Percentiles rank a stretch among this genome's conserved stretches.
Evolutionary conservation across 1,140 invertebrate species (phyloP).

Genomic region (Branchinecta lynchi): DNA sequence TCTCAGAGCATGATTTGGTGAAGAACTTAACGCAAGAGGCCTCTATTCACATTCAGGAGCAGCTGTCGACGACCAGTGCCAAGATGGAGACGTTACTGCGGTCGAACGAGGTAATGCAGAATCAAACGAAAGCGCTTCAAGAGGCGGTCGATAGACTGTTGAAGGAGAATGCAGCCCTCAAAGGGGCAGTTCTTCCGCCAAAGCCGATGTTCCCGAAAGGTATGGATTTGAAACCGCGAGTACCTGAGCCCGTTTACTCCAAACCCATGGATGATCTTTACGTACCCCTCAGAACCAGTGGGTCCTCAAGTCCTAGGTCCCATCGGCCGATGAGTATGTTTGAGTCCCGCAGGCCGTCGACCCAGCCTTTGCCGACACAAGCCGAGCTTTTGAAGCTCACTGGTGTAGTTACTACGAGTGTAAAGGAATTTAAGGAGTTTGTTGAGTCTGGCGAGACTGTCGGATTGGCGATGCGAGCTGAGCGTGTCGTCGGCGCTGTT

Average conservation of each 20-base stretch:
- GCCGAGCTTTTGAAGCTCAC: neutral
- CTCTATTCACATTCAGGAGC: slow-evolving; percentile 40
- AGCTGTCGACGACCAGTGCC: slow-evolving; percentile 37
- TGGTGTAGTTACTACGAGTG: neutral
- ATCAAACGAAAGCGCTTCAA: slow-evolving; percentile 29
- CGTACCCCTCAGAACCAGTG: neutral
- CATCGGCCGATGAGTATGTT: slow-evolving; percentile 27
- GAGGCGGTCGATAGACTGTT: slow-evolving; percentile 26
- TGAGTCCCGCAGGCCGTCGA: slow-evolving; percentile 21
- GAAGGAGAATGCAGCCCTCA: slow-evolving; percentile 50
- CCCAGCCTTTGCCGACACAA: neutral
- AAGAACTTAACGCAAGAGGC: slow-evolving; percentile 89
- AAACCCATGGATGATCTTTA: neutral
- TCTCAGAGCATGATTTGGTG: neutral
- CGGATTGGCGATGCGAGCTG: neutral
- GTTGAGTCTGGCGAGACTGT: neutral
- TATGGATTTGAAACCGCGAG: neutral
- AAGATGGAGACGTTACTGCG: slow-evolving; percentile 41
- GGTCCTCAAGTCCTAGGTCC: slow-evolving; percentile 13
- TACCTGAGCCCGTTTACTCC: neutral
- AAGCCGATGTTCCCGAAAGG: slow-evolving; percentile 7
- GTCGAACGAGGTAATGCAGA: slow-evolving; percentile 31
- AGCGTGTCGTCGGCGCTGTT: neutral
- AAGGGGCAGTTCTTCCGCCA: slow-evolving; percentile 31
- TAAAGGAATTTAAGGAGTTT: neutral